A percentile compares a stretch with the other conserved stretches of the same genome.
Conservation (phyloP, 2,113 vertebrate species). For the Myocastor coypus region DNA sequence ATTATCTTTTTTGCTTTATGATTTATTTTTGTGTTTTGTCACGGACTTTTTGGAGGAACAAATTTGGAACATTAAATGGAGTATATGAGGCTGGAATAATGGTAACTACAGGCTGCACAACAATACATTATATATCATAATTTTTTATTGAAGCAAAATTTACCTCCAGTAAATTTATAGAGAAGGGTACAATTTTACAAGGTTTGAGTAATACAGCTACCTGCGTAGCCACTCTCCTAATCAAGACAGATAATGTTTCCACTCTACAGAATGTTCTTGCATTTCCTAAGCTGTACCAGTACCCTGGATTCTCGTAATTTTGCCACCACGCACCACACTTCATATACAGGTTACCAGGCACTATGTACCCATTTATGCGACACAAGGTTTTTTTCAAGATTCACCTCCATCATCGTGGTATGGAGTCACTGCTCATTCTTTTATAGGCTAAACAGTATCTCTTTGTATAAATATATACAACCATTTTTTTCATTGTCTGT, state of each 20-base stretch:
- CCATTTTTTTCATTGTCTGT: neutral
- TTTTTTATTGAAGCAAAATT: conserved; percentile 27
- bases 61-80: neutral
- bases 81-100: neutral
- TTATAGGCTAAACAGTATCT: neutral
- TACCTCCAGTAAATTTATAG: neutral
- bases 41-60: neutral
- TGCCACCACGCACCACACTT: neutral
- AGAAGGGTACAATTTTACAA: neutral
- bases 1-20: conserved; percentile 25
- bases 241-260: neutral
- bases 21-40: conserved; percentile 14
- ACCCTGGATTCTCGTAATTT: neutral
- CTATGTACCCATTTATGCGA: neutral
- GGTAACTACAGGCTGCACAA: neutral
- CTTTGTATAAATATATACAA: neutral
- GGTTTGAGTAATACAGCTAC: conserved; percentile 5
- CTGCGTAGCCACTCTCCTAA: neutral
- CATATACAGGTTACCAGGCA: fast-evolving
- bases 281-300: no score
- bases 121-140: neutral
- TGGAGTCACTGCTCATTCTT: neutral
- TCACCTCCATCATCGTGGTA: neutral
- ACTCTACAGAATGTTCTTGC: neutral
- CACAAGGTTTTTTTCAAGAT: neutral